Conservation (phyloP, 2,888 invertebrate species). For the Sceliomorpha sp. region DNA sequence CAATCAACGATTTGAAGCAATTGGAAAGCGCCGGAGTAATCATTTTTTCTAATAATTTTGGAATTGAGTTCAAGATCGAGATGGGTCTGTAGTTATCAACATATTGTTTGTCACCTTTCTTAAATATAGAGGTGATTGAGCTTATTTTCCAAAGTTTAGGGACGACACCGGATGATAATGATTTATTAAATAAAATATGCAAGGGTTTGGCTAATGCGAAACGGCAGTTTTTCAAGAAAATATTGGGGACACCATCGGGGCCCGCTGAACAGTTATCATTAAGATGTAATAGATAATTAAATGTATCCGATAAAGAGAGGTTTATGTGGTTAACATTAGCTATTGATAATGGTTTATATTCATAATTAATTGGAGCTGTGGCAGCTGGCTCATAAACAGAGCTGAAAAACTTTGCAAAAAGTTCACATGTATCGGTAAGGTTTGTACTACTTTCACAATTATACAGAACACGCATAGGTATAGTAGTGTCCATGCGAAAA, state of each 20-base stretch:
- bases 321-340: not conserved
- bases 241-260: slow-evolving; percentile 27
- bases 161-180: no score
- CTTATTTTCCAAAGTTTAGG: slow-evolving; percentile 35
- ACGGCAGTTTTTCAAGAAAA: slow-evolving; percentile 15
- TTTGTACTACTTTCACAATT: no score
- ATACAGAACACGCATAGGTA: no score
- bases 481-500: no score
- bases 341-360: not conserved
- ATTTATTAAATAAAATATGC: slow-evolving; percentile 16
- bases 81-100: no score
- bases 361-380: no score
- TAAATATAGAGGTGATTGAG: no score
- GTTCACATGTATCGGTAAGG: no score
- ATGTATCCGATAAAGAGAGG: not conserved
- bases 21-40: not conserved
- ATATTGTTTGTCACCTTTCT: no score
- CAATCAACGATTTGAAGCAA: not conserved
- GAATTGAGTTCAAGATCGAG: no score
- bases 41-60: no score
- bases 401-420: slow-evolving; percentile 8
- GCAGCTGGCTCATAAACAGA: no score
- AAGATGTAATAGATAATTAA: not conserved
- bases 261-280: slow-evolving; percentile 6
- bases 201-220: slow-evolving; percentile 25